Conservation (phyloP, 2,888 invertebrate species). For the Microplitis manilae region DNA sequence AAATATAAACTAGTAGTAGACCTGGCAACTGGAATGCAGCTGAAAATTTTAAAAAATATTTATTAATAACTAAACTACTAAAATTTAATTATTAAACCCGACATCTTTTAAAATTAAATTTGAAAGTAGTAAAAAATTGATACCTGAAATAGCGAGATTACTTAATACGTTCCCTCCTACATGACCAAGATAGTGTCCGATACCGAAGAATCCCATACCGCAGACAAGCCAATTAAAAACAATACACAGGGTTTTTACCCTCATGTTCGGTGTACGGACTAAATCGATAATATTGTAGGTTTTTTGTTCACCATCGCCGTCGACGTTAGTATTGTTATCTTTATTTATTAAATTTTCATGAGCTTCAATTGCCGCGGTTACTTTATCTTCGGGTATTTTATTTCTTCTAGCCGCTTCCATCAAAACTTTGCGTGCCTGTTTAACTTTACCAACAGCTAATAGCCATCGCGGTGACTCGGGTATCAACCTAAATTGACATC, state of each 20-base stretch:
- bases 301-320: conserved; percentile 54
- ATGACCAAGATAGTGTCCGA: conserved; percentile 73
- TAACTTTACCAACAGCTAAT: conserved; percentile 68
- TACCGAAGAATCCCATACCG: conserved; percentile 75
- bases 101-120: conserved; percentile 60
- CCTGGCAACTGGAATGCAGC: conserved; percentile 67
- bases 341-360: conserved; percentile 52
- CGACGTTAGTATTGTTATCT: conserved; percentile 62
- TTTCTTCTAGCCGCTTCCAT: conserved; percentile 70
- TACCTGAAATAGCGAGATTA: conserved; percentile 68
- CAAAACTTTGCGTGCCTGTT: conserved; percentile 69
- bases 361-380: conserved; percentile 60
- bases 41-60: conserved; percentile 48
- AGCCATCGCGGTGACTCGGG: conserved; percentile 74
- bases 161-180: conserved; percentile 73
- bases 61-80: no score
- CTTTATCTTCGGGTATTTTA: conserved; percentile 64
- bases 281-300: conserved; percentile 70
- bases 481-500: conserved; percentile 48
- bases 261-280: conserved; percentile 68
- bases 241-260: conserved; percentile 68
- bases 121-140: not conserved
- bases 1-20: conserved; percentile 59
- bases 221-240: conserved; percentile 74
- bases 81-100: not conserved